Percentiles rank a stretch among this genome's conserved stretches.
Conservation (phyloP, 2,888 invertebrate species). For the Ichneumoninae sp. region DNA sequence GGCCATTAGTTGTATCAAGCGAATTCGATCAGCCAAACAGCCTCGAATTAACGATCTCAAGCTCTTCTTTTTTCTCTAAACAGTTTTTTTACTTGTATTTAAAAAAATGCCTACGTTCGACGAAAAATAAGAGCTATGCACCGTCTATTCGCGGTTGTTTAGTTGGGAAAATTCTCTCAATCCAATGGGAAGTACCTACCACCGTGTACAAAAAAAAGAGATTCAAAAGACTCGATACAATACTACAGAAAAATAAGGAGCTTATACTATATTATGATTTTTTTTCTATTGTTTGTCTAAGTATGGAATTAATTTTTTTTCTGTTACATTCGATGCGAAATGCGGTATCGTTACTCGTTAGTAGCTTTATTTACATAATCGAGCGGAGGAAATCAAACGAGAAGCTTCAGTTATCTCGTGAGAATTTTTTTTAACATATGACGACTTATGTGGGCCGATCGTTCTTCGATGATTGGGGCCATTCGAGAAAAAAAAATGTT, state of each 20-base stretch:
- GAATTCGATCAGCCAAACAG: conserved; percentile 35
- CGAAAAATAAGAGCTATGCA: not conserved
- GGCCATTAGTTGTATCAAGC: conserved; percentile 38
- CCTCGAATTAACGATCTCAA: conserved; percentile 39
- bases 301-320: conserved; percentile 58
- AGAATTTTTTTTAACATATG: conserved; percentile 39
- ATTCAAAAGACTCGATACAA: conserved; percentile 77
- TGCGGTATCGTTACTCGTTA: conserved; percentile 63
- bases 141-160: conserved; percentile 48
- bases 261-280: conserved; percentile 70
- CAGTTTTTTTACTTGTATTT: conserved; percentile 1
- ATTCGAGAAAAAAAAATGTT: conserved; percentile 35
- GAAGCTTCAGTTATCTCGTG: conserved; percentile 34
- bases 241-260: conserved; percentile 74
- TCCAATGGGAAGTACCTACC: conserved; percentile 72
- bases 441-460: conserved; percentile 66
- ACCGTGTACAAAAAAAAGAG: conserved; percentile 76
- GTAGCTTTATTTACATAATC: conserved; percentile 39
- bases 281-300: conserved; percentile 52
- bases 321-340: conserved; percentile 52
- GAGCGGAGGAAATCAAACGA: conserved; percentile 35
- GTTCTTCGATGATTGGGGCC: conserved; percentile 54
- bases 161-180: conserved; percentile 50
- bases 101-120: not conserved
- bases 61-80: conserved; percentile 14